Percentiles rank a stretch among this genome's conserved stretches.
phyloP scores from a whole-genome alignment of 2,113 vertebrate species.

The Cinclus cinclus region DNA sequence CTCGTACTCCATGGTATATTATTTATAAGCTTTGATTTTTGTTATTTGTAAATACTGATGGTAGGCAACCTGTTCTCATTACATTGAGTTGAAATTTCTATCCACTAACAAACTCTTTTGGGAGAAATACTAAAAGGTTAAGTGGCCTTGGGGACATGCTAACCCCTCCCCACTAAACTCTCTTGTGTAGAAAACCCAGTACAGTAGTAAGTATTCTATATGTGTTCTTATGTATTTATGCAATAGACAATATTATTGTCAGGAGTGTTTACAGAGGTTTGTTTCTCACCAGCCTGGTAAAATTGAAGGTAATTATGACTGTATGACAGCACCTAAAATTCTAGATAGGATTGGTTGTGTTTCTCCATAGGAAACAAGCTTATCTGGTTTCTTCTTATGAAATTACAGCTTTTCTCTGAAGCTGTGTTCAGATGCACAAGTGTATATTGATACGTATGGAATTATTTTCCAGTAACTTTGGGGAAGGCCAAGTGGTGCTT shows the following conservation, averaged over 20 bases:
- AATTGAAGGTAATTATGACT: neutral
- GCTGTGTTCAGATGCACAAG: neutral
- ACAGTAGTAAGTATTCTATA: neutral
- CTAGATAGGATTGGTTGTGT: neutral
- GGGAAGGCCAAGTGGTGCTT: neutral
- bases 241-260: neutral
- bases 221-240: neutral
- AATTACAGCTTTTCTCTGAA: neutral
- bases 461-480: neutral
- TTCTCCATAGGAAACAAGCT: no score
- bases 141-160: neutral
- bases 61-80: neutral
- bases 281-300: neutral
- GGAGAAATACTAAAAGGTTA: neutral
- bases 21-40: neutral
- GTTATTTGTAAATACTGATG: neutral
- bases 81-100: neutral
- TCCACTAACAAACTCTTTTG: neutral
- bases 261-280: neutral
- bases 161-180: neutral
- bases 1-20: neutral
- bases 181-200: neutral
- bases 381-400: neutral
- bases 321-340: neutral
- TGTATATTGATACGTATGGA: neutral